Base-by-base conservation (phyloP, 1,140 invertebrate genomes). In the Caenorhabditis latens region DNA sequence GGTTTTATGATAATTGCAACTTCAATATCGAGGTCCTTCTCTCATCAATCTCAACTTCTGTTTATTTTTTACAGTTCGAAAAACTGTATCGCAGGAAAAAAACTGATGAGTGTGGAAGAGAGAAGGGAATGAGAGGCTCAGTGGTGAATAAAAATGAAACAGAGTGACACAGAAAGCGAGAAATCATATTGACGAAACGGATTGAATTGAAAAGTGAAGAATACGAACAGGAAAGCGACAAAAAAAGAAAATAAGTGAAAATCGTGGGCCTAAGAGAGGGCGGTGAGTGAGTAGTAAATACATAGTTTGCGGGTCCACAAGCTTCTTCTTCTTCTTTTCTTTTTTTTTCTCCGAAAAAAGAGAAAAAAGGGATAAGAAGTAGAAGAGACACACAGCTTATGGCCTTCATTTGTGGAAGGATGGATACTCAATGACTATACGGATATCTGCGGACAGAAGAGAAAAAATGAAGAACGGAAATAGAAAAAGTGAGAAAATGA, bases 261-360 rank as follows among this genome's bases (percentile, higher is more conserved):
- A 71, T 71, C 67, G 42, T 71, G 43, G 43, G 67, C 42, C 16
- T 53, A 67, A 67, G 63, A 67, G 40, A 71, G 43, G 67, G 42
- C 43, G 67, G 67, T 21, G 67, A 71, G 67, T 71, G 67, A 71
- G 67, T 71, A 42, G 67, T 48, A 71, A 71, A 71, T 9, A 48
- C 67, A 48, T 71, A 71, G 67, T 71, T 71, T 71, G 67, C 67
- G 63, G 63, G 63, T 67, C 63, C 63, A 67, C 63, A 67, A 67
- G 63, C 63, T 40, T 67, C 32, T 67, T 61, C 57, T 61, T 61
- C 50, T 53, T 53, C 16, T 16, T 67, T 67, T 32, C 32, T 67
- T 67, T 42, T 67, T 40, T 21, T 40, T 67, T 67, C 40, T 67
- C 63, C 63, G 24, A 67, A 67, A 67, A 67, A 67, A 61, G 58